A percentile compares a stretch with the other conserved stretches of the same genome.
Conservation (phyloP, 2,797 vertebrate species). For the Megaceryle alcyon region DNA sequence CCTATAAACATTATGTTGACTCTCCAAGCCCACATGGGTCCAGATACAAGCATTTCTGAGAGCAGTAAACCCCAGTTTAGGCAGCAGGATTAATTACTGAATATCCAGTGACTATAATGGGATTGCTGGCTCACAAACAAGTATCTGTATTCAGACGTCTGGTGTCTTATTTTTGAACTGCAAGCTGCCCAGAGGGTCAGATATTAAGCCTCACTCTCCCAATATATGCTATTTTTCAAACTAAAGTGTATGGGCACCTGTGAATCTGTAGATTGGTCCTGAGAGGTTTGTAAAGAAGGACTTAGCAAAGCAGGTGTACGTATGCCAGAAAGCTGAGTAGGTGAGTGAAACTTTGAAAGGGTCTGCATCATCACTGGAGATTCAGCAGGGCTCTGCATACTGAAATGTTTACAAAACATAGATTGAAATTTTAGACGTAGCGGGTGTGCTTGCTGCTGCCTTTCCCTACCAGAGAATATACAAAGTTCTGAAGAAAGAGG, state of each 20-base stretch:
- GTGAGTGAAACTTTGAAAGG: neutral
- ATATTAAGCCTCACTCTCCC: neutral
- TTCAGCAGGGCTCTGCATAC: neutral
- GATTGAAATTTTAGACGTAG: neutral
- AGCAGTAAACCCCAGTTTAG: neutral
- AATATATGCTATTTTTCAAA: neutral
- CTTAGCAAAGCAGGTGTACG: neutral
- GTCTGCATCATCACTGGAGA: neutral
- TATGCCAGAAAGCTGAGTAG: neutral
- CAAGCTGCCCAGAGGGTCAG: neutral
- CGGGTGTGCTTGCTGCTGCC: neutral
- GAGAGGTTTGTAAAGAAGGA: neutral
- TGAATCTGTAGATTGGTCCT: neutral
- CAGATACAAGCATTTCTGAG: neutral
- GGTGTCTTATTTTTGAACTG: neutral
- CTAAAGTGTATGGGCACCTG: neutral
- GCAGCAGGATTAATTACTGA: neutral
- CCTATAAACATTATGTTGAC: neutral
- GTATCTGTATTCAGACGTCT: neutral
- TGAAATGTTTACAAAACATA: neutral
- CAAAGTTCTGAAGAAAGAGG: neutral
- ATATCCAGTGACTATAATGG: neutral
- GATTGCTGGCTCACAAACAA: neutral
- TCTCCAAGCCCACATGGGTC: neutral
- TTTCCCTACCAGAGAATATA: neutral